Evolutionary conservation across 2,888 invertebrate species (phyloP).

Genomic region (Smittia aterrima): DNA sequence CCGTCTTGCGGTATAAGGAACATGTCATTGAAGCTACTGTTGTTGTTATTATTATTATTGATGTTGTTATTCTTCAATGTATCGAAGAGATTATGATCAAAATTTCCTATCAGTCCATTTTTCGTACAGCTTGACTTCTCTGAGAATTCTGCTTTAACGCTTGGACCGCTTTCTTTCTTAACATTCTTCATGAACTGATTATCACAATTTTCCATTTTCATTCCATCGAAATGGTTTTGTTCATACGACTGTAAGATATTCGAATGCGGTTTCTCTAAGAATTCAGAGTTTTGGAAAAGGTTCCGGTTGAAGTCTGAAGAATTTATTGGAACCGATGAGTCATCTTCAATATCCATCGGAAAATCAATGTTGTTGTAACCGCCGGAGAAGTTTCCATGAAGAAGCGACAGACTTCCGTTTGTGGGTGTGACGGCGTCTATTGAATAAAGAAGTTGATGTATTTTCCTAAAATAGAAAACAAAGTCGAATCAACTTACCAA

Average conservation of each 20-base stretch:
- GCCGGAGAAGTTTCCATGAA: background rate
- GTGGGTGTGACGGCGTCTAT: background rate
- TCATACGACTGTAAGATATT: background rate
- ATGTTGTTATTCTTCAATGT: constrained; percentile 18
- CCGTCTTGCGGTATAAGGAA: background rate
- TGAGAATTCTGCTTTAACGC: background rate
- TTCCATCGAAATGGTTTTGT: background rate
- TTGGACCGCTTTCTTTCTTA: background rate
- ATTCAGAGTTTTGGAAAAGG: background rate
- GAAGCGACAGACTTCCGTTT: background rate
- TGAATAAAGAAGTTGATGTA: background rate
- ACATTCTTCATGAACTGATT: constrained; percentile 9
- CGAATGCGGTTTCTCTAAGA: background rate
- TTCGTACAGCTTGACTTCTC: background rate
- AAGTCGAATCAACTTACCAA: constrained; percentile 5
- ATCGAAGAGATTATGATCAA: constrained; percentile 30
- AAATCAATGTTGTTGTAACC: background rate
- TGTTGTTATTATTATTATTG: background rate
- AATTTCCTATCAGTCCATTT: constrained; percentile 34
- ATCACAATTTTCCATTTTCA: constrained; percentile 29
- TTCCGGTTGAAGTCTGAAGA: background rate
- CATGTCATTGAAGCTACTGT: background rate
- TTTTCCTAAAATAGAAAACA: no score
- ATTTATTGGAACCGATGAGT: background rate
- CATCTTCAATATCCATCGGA: constrained; percentile 38